phyloP scores from a whole-genome alignment of 2,888 invertebrate species.

The Lycophotia porphyrea region DNA sequence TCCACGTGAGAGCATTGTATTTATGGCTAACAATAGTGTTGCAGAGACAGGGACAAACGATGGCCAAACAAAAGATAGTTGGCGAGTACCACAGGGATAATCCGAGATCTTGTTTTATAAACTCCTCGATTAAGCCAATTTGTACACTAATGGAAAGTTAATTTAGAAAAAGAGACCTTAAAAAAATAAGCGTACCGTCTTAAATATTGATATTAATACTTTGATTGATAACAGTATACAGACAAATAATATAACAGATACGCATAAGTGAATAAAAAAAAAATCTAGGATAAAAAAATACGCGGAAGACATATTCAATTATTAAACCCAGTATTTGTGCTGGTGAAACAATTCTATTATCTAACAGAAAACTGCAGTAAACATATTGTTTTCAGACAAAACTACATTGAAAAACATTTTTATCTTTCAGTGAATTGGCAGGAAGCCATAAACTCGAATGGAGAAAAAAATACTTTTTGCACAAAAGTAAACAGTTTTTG shows the following conservation, averaged over 20 bases:
- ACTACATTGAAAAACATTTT: conserved; percentile 1
- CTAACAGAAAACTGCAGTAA: conserved; percentile 11
- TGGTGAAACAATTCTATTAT: background rate
- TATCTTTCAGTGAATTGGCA: conserved; percentile 27
- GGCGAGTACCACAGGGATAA: conserved; percentile 65
- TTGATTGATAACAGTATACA: background rate
- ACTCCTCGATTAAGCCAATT: background rate
- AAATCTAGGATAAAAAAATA: background rate
- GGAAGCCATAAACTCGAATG: conserved; percentile 19
- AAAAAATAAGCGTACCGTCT: background rate
- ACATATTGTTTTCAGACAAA: conserved; percentile 14
- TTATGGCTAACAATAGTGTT: conserved; percentile 79
- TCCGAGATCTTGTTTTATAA: conserved; percentile 16
- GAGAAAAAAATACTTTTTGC: conserved; percentile 13
- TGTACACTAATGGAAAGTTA: background rate
- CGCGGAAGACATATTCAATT: background rate
- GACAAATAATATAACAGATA: background rate
- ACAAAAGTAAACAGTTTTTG: conserved; percentile 33
- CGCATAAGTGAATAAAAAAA: background rate
- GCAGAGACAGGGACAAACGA: conserved; percentile 81
- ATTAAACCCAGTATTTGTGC: background rate
- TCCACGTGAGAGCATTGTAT: conserved; percentile 75
- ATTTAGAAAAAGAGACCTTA: background rate
- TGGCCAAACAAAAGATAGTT: conserved; percentile 79
- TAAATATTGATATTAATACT: background rate